Base-by-base conservation (phyloP, 2,888 invertebrate species). In the Caenorhabditis sulstoni region DNA sequence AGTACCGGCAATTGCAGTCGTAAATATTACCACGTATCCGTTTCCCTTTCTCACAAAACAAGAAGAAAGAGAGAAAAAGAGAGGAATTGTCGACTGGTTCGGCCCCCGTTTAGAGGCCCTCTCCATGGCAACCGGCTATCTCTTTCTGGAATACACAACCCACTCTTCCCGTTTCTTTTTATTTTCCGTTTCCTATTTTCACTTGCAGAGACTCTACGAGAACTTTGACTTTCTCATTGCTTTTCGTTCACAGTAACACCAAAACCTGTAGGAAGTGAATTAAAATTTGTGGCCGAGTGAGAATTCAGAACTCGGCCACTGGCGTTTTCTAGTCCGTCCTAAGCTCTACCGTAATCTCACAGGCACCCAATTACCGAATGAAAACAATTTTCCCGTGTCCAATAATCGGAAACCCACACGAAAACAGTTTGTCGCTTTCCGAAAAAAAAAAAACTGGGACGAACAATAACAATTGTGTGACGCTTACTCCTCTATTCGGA, bases 21-120 rank as follows among this genome's bases (percentile, higher is more conserved):
- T 23, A 2, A 49, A 35, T 22, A 20, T 61, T 22, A 7, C 29
- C 7, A 29, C 3, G 29, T 29, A 29, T 29, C 37, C 5, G 2
- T 61, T 45, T 61, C 14, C 65, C 53, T 65, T 65, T 52, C 50
- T 41, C 41, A 65, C 44, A 53, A 41, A 22, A 58, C 37, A 45
- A 12, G 8, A 35, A 55, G n/a, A 9, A 45, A 8, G 23, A 23
- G 23, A 29, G 22, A 53, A 11, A 16, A 53, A n/a, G 35, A 20
- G 35, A 35, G 37, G 45, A 53, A 44, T 49, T 37, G 49, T 50
- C 41, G 58, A 58, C 49, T 58, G 58, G 58, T 64, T 55, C 55
- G 49, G 20, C 22, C 41, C 35, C 39, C 44, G 5, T 61, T 57
- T 50, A 12, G 20, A 2, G 37, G 18, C n/a, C 22, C 23, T 23